These are phyloP conservation scores for Sinopyrophorus schimmeli DNA, from an alignment of 2,888 invertebrate genomes.

Conservation along the genomic window DNA sequence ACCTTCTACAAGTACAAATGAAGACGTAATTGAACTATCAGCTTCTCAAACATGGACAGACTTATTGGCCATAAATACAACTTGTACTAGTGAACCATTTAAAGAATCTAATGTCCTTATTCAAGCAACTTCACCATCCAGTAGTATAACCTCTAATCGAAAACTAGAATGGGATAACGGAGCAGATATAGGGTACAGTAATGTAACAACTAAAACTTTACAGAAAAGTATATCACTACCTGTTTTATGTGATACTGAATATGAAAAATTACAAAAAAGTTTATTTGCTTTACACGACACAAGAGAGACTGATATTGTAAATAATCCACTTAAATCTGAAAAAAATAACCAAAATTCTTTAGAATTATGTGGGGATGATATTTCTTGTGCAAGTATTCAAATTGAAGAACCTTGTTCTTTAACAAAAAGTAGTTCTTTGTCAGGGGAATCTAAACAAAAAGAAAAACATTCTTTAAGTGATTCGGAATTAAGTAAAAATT, in stretches of 20 bases:
- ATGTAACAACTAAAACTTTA: constrained; percentile 49
- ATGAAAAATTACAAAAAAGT: constrained; percentile 17
- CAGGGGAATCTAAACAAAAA: not conserved
- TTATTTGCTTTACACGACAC: not conserved
- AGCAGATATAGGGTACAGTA: constrained; percentile 79
- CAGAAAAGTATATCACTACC: constrained; percentile 51
- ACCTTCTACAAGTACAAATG: no score
- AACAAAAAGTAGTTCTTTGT: no score
- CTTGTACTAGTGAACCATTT: no score
- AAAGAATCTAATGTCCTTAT: no score
- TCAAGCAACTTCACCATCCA: constrained; percentile 68
- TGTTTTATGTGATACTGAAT: constrained; percentile 33
- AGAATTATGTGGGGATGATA: not conserved
- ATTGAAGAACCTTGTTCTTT: no score
- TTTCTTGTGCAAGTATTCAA: not conserved
- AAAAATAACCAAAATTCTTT: not conserved
- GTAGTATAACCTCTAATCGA: constrained; percentile 72
- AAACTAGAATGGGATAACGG: constrained; percentile 87
- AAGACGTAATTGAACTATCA: no score
- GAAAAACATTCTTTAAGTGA: constrained; percentile 3
- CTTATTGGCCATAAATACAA: no score
- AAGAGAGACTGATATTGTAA: not conserved
- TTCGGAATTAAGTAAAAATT: constrained; percentile 15
- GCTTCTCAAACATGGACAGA: no score
- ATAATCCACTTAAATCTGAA: not conserved